Percentiles rank a stretch among this genome's conserved stretches.
Conservation (phyloP, 2,797 vertebrate species). For the Liasis olivaceus region DNA sequence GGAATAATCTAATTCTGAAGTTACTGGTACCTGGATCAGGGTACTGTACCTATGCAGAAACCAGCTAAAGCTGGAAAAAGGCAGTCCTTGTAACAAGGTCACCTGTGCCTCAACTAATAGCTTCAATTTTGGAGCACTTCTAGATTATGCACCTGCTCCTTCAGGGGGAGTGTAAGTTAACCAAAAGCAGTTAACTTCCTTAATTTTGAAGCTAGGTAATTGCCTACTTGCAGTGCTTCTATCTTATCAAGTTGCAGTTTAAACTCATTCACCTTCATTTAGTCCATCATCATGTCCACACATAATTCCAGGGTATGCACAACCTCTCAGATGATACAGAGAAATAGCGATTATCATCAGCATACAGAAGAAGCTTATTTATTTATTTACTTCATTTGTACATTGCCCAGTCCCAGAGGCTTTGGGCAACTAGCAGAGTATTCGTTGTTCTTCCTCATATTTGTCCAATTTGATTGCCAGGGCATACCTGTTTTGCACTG, state of each 20-base stretch:
- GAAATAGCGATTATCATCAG: neutral
- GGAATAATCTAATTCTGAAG: neutral
- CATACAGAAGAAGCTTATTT: neutral
- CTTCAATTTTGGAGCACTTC: neutral
- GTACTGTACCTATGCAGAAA: neutral
- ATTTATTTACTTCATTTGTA: neutral
- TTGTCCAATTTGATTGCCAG: neutral
- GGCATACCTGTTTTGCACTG: neutral
- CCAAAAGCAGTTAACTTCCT: neutral
- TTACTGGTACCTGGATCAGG: neutral
- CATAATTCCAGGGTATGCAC: neutral
- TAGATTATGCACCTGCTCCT: neutral
- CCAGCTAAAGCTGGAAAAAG: neutral
- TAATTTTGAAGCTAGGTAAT: neutral
- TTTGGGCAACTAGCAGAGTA: neutral
- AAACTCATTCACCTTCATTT: neutral
- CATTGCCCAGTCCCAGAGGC: neutral
- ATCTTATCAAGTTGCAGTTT: neutral
- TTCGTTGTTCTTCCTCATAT: neutral
- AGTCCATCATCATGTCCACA: neutral
- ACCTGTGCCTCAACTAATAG: neutral
- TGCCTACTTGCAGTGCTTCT: neutral
- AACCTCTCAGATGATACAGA: neutral
- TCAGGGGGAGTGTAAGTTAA: neutral
- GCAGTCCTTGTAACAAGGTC: neutral